phyloP scores from a whole-genome alignment of 2,113 vertebrate genomes.

The Notothenia rossii region DNA sequence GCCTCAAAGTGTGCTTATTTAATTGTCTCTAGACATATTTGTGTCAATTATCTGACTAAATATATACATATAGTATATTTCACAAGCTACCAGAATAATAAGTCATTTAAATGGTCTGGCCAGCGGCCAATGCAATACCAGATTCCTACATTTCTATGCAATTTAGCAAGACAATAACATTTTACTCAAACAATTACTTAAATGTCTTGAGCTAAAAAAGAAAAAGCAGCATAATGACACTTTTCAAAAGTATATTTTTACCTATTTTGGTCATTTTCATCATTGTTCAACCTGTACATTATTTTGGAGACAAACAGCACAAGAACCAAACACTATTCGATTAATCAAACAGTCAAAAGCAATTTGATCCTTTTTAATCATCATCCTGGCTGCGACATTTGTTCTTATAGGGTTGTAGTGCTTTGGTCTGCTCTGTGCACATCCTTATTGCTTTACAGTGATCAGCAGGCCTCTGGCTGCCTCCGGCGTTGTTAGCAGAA shows the following conservation, averaged over 20 bases:
- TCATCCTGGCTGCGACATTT: not conserved
- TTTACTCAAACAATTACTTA: not conserved
- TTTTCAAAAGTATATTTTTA: not conserved
- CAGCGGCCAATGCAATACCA: not conserved
- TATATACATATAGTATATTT: not conserved
- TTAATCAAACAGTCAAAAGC: too few species aligned
- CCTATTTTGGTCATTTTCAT: not conserved
- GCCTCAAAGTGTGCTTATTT: conserved; percentile 12
- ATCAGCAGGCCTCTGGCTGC: conserved; percentile 31
- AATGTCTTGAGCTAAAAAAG: not conserved
- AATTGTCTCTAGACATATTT: not conserved
- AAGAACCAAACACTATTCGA: too few species aligned
- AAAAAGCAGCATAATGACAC: not conserved
- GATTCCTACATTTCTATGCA: too few species aligned
- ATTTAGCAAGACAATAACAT: not conserved
- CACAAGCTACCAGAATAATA: not conserved
- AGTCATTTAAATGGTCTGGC: conserved; percentile 2
- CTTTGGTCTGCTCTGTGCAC: conserved; percentile 12
- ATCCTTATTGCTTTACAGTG: conserved; percentile 36
- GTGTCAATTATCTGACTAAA: conserved; percentile 1
- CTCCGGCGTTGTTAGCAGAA: conserved; percentile 9
- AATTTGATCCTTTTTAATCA: not conserved
- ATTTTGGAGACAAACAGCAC: too few species aligned
- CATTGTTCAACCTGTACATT: not conserved
- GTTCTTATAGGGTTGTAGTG: not conserved